phyloP scores from a whole-genome alignment of 2,888 invertebrate genomes.

The Chesias legatella region DNA sequence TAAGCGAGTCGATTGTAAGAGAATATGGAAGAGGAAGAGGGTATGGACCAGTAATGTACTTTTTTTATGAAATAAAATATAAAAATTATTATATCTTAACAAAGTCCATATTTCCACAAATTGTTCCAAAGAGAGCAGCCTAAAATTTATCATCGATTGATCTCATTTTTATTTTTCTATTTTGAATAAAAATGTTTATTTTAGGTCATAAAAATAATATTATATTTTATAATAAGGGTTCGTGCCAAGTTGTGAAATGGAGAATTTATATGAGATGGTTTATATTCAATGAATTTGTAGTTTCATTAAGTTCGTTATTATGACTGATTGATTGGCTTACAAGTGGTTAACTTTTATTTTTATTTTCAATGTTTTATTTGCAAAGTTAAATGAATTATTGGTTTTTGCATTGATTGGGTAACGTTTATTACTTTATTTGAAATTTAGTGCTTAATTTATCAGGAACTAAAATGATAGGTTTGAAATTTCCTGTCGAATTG shows the following conservation, averaged over 20 bases:
- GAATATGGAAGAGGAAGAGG: too few relatives aligned
- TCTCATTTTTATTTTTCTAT: constrained; percentile 75
- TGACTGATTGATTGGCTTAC: constrained; percentile 29
- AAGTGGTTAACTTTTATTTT: too few relatives aligned
- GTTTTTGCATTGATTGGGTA: too few relatives aligned
- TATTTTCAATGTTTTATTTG: too few relatives aligned
- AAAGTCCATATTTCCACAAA: constrained; percentile 58
- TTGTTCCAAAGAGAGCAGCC: constrained; percentile 81
- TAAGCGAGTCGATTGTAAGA: constrained; percentile 20
- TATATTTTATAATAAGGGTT: constrained; percentile 36
- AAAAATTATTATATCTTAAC: constrained; percentile 28
- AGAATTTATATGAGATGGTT: constrained; percentile 58
- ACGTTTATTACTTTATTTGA: too few relatives aligned
- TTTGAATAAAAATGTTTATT: constrained; percentile 72
- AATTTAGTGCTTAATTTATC: too few relatives aligned
- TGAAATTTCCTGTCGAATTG: background rate
- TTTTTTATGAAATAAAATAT: constrained; percentile 27
- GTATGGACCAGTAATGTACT: constrained; percentile 53
- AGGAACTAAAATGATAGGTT: constrained; percentile 21
- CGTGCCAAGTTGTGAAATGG: constrained; percentile 66
- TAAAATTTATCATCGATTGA: constrained; percentile 78
- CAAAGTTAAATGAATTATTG: too few relatives aligned
- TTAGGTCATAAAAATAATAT: constrained; percentile 44
- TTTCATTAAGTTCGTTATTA: constrained; percentile 41
- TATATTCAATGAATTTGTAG: constrained; percentile 30